Evolutionary conservation across 2,888 invertebrate genomes (phyloP), one percentile per base, ranked within the genome.

Genomic region (Imbricaverruca yamaguchii): DNA sequence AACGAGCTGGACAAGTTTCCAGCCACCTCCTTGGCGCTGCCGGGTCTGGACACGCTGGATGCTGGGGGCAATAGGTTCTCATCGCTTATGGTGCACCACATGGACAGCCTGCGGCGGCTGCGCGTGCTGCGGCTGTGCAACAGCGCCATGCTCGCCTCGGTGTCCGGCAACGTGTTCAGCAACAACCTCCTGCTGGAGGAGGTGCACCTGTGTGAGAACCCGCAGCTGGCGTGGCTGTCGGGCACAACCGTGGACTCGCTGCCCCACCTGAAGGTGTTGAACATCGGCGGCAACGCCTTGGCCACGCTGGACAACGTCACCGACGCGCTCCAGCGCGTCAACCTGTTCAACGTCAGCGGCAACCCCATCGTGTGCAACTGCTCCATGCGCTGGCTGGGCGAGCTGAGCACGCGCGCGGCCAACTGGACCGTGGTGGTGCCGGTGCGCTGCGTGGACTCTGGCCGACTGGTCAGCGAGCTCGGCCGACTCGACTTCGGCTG

Each of bases 291-390:
- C 18, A 74, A 55, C 74, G 55, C 55, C 55, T 55, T 74, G 55
- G 74, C 1, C 1, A 1, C 21, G 74, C 74, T 74, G 74, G 55
- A 74, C 23, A 74, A 74, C 74, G 21, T 74, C 23, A 74, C 74
- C 10, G 11, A 11, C 18, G 9, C 21, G 6, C 74, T 74, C 10
- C 74, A 10, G n/a, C 18, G 55, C 9, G 55, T 74, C 9, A 21
- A 74, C 9, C 0, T 21, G 18, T 74, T 74, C 74, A 74, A 74
- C 74, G 53, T 21, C 10, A 55, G 55, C 74, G 74, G 21, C 53
- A 74, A 74, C 55, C 74, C 74, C 2, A 53, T 74, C 1, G 74
- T 55, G 74, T 74, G 74, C 53, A 74, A 74, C 55, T 74, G 74
- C 15, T 74, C 74, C 2, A 55, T 23, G 74, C 53, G 21, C 9